A percentile compares a stretch with the other conserved stretches of the same genome.
These are phyloP conservation scores for Clusia tigrina DNA, from an alignment of 2,888 invertebrate genomes.

Conservation along the genomic window DNA sequence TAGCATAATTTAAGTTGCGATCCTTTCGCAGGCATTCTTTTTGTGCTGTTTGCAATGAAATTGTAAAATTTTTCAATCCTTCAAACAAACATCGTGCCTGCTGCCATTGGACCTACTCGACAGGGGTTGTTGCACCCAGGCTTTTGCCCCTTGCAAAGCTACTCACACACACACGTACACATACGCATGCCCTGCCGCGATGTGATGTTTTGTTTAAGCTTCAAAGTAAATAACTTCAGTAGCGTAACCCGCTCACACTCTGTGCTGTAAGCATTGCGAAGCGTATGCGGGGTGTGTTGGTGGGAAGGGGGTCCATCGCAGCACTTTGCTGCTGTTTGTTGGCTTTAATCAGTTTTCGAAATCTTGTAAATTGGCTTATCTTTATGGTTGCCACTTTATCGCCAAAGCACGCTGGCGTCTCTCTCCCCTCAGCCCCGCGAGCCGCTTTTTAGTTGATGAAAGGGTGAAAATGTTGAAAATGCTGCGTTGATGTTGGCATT, in stretches of 20 bases:
- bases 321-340: not conserved
- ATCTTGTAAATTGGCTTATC: conserved; percentile 28
- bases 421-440: not conserved
- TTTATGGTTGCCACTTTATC: conserved; percentile 24
- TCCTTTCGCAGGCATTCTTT: not conserved
- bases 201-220: conserved; percentile 18
- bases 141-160: not conserved
- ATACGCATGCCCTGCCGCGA: not conserved
- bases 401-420: not conserved
- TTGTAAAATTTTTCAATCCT: conserved; percentile 3
- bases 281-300: not conserved
- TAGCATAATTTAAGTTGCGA: not conserved
- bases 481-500: not conserved
- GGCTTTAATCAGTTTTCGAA: conserved; percentile 22
- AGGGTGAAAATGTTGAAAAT: not conserved
- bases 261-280: not conserved
- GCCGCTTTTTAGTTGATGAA: not conserved
- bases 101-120: not conserved
- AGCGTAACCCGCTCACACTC: not conserved
- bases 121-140: not conserved
- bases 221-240: conserved; percentile 17
- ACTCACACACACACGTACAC: not conserved
- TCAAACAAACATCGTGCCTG: not conserved
- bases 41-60: not conserved
- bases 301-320: no score